Conservation (phyloP, 2,113 vertebrate species). For the Herpailurus yagouaroundi region DNA sequence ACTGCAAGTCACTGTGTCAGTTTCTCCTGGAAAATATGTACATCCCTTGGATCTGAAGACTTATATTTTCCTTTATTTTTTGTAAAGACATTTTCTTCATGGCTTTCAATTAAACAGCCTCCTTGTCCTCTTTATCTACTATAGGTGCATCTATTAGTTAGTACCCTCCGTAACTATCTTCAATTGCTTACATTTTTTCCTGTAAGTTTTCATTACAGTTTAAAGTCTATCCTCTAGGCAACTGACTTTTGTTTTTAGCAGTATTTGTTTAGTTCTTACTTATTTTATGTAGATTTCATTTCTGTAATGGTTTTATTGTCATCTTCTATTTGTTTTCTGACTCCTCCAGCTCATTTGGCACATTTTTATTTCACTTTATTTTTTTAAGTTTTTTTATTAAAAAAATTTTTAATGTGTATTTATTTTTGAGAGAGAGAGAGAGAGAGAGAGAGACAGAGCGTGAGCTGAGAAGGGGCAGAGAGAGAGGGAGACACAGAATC, state of each 20-base stretch:
- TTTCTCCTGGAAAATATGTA: background rate
- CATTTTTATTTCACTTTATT: background rate
- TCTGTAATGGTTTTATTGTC: conserved; percentile 18
- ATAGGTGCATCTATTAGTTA: background rate
- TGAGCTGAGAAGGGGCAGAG: too few species aligned
- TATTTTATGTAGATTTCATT: background rate
- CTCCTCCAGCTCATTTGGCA: background rate
- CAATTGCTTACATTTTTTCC: background rate
- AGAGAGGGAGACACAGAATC: too few species aligned
- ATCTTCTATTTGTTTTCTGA: conserved; percentile 1
- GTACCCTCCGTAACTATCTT: background rate
- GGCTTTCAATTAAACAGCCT: background rate
- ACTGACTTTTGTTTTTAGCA: background rate
- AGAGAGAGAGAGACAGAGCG: too few species aligned
- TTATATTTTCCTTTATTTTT: background rate
- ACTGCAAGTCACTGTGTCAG: background rate
- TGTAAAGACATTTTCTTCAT: background rate
- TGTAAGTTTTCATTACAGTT: background rate
- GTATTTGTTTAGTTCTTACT: background rate
- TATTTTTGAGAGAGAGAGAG: too few species aligned
- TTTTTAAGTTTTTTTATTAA: too few species aligned
- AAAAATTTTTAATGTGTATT: too few species aligned
- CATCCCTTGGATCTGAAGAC: background rate
- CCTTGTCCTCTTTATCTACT: background rate
- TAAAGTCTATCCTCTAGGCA: background rate